Evolutionary conservation across 2,797 vertebrate genomes (phyloP), one percentile per base, ranked within the genome.

Genomic region (Sparus aurata): DNA sequence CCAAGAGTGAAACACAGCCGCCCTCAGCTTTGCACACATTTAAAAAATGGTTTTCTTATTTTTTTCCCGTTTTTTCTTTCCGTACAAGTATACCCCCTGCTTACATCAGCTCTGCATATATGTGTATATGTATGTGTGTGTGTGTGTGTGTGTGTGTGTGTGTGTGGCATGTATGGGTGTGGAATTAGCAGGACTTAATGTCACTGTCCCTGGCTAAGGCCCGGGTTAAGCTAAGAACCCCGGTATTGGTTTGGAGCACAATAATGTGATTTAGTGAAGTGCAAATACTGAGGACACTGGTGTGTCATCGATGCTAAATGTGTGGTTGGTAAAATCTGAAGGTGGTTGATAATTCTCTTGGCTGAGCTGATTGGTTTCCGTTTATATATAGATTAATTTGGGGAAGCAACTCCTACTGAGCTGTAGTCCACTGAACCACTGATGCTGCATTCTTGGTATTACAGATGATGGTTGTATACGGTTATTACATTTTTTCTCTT

Each of bases 121-220:
- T 70, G 57, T 80, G 43, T 68, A 38, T 75, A n/a, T 61, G 15
- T n/a, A n/a, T 55, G 49, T 73, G 64, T 22, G 55, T 73, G 64
- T 55, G 65, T 47, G 58, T 70, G 69, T 64, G 46, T 50, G 38
- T 47, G 34, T 73, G 20, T 73, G 71, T 54, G 53, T 82, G 53
- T 80, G 61, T 58, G 69, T 34, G 59, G n/a, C 63, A 79, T 81
- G 77, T 57, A 75, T 83, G 80, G 72, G 79, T 82, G 79, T 77
- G 79, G 90, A 92, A 89, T 92, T 91, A 90, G 75, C 11, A 2
- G 45, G 87, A 90, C 85, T 93, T 90, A 88, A 90, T 89, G 88
- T 92, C 87, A 85, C 84, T 83, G 88, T 91, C 78, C 84, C 63
- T 5, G 22, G 75, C 82, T 84, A 71, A 87, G 70, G 70, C 75